A percentile compares a stretch with the other conserved stretches of the same genome.
Conservation (phyloP, 1,140 invertebrate species). For the Drosophila prosaltans region DNA sequence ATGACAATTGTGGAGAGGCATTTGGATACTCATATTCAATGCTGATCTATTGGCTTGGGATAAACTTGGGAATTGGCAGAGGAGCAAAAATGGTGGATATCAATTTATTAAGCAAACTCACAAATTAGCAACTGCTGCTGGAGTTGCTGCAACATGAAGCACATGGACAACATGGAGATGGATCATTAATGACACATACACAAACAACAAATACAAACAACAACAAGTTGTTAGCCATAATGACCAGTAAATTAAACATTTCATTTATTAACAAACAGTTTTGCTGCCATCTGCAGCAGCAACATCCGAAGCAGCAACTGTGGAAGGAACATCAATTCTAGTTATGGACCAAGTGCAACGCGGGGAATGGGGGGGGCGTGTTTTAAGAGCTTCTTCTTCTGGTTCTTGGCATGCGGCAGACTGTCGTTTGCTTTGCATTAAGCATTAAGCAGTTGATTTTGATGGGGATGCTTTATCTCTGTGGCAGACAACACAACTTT, state of each 20-base stretch:
- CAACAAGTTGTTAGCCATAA: conserved; percentile 59
- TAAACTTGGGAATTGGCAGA: background rate
- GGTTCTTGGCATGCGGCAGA: conserved; percentile 6
- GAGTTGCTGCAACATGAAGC: background rate
- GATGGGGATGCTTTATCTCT: conserved; percentile 47
- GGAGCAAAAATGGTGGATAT: background rate
- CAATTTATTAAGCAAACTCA: conserved; percentile 6
- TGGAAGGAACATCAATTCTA: conserved; percentile 25
- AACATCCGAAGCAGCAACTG: conserved; percentile 21
- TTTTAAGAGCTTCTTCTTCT: conserved; percentile 22
- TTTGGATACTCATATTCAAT: background rate
- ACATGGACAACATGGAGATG: conserved; percentile 11
- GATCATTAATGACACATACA: conserved; percentile 54
- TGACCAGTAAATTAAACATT: conserved; percentile 77
- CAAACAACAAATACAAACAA: conserved; percentile 6
- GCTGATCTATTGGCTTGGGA: conserved; percentile 4
- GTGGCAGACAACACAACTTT: conserved; percentile 66
- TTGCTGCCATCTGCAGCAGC: conserved; percentile 50
- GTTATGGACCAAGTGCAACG: conserved; percentile 11
- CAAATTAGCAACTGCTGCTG: conserved; percentile 10
- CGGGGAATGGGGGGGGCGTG: background rate
- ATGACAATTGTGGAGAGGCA: background rate
- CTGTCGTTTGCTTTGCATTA: conserved; percentile 63
- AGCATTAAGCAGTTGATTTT: conserved; percentile 64
- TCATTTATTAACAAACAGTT: conserved; percentile 78